Conservation (phyloP, 2,113 vertebrate species). For the Tragelaphus buxtoni region DNA sequence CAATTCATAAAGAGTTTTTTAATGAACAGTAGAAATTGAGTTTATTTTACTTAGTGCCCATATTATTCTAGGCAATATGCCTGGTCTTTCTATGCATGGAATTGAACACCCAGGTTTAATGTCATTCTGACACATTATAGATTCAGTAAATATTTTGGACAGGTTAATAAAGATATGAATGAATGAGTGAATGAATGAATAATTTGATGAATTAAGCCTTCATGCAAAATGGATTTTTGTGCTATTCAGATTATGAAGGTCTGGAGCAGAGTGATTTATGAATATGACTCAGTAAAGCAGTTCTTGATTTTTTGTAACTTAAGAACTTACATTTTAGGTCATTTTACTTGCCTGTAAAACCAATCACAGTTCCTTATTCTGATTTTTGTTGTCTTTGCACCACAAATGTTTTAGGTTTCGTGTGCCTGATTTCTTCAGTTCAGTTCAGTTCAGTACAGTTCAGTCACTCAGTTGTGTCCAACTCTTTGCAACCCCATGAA, state of each 20-base stretch:
- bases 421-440: not conserved
- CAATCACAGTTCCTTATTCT: not conserved
- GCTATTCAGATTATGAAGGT: not conserved
- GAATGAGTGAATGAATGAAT: not conserved
- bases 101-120: not conserved
- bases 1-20: not conserved
- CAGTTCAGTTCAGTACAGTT: not conserved
- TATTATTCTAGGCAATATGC: not conserved
- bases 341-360: not conserved
- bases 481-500: not conserved
- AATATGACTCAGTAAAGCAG: not conserved
- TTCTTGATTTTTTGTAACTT: not conserved
- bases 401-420: not conserved
- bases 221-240: not conserved
- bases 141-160: not conserved
- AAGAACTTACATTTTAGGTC: not conserved
- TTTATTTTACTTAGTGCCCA: not conserved
- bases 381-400: not conserved
- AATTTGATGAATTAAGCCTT: not conserved
- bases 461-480: accelerated
- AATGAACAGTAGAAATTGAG: not conserved
- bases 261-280: not conserved
- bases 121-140: not conserved
- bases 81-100: not conserved
- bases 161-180: not conserved